A percentile compares a stretch with the other conserved stretches of the same genome.
Conservation (phyloP, 2,888 invertebrate genomes). For the Ecdyonurus torrentis region DNA sequence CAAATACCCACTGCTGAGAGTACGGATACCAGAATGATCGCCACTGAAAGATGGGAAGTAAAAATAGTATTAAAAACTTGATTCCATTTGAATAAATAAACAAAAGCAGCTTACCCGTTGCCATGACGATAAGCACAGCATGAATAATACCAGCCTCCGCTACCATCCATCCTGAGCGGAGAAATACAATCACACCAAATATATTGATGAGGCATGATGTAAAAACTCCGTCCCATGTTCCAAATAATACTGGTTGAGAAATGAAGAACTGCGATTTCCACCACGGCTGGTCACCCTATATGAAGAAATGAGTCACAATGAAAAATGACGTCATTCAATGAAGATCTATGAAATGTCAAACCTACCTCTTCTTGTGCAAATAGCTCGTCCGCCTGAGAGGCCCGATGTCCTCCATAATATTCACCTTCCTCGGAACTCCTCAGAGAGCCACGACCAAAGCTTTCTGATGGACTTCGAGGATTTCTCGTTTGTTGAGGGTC, state of each 20-base stretch:
- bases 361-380: conserved; percentile 79
- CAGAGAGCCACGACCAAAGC: conserved; percentile 3
- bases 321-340: too few relatives aligned
- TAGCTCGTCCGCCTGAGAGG: conserved; percentile 75
- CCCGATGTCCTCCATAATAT: conserved; percentile 59
- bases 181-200: conserved; percentile 93
- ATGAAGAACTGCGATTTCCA: conserved; percentile 96
- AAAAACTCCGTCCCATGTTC: conserved; percentile 97
- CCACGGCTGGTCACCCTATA: conserved; percentile 72
- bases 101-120: conserved; percentile 40
- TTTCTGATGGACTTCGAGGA: not conserved
- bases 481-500: not conserved
- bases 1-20: conserved; percentile 93
- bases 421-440: conserved; percentile 5
- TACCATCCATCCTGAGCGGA: conserved; percentile 95
- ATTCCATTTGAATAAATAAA: not conserved
- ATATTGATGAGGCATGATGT: conserved; percentile 95
- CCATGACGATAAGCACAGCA: conserved; percentile 63
- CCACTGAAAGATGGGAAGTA: conserved; percentile 38
- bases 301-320: conserved; percentile 18
- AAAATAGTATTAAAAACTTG: not conserved
- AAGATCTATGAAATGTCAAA: not conserved
- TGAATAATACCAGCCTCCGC: conserved; percentile 72
- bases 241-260: conserved; percentile 88
- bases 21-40: conserved; percentile 80